Evolutionary conservation across 53 echinoderm and acorn worm genomes (phyloP).

Genomic region (Holothuria scabra): DNA sequence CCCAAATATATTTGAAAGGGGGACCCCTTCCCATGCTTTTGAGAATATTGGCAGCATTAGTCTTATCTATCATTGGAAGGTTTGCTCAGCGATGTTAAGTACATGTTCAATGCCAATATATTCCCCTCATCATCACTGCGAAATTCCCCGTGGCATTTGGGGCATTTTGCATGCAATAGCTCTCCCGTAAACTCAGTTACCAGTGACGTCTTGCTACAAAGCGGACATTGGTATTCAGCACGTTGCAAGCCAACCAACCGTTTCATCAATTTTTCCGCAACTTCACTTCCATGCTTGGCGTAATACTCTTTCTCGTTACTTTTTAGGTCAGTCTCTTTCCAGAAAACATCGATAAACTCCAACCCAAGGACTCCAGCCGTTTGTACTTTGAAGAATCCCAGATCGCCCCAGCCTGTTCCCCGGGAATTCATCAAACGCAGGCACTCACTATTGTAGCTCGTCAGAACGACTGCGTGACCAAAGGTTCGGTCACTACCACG

Average conservation of each 20-base stretch:
- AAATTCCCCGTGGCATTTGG: neutral
- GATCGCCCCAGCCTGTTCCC: constrained; percentile 34
- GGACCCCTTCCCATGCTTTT: too few species aligned
- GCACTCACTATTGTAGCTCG: constrained; percentile 26
- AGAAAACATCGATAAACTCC: constrained; percentile 7
- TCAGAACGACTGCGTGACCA: neutral
- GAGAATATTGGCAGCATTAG: too few species aligned
- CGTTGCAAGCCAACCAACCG: neutral
- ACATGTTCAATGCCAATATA: neutral
- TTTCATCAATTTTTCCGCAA: neutral
- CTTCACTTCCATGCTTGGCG: neutral
- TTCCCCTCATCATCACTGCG: too few species aligned
- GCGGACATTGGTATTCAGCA: neutral
- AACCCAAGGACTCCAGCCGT: constrained; percentile 8
- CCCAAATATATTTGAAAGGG: too few species aligned
- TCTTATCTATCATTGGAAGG: too few species aligned
- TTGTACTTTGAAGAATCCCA: constrained; percentile 42
- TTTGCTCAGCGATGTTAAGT: neutral
- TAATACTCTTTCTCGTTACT: neutral
- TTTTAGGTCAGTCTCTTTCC: neutral
- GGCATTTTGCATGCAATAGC: neutral
- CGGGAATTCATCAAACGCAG: constrained; percentile 48
- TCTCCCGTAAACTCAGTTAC: neutral
- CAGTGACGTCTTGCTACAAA: neutral
- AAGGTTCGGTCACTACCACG: neutral